These are phyloP conservation scores for Bursaphelenchus okinawaensis DNA, from an alignment of 2,888 invertebrate species.

Conservation along the genomic window DNA sequence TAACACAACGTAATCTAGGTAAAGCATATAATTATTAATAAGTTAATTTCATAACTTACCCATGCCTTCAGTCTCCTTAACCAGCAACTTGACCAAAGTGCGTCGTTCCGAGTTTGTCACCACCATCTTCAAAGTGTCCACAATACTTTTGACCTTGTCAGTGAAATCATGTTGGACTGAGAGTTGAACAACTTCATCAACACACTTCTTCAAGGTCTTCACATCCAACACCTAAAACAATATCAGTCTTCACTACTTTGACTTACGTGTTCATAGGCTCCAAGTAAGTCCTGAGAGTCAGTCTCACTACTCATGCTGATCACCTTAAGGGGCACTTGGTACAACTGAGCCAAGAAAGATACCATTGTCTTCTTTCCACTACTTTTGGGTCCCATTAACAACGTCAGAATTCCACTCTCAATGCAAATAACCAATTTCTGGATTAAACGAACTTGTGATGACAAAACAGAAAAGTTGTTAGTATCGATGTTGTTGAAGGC, in stretches of 20 bases:
- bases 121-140: not conserved
- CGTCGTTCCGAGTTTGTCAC: not conserved
- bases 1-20: too few relatives aligned
- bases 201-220: not conserved
- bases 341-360: constrained; percentile 71
- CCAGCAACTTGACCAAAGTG: not conserved
- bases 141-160: not conserved
- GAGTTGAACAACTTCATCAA: not conserved
- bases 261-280: constrained; percentile 88
- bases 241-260: not conserved
- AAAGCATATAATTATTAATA: too few relatives aligned
- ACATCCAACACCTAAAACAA: not conserved
- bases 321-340: constrained; percentile 70
- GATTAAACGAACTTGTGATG: constrained; percentile 63
- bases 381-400: constrained; percentile 67
- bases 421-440: constrained; percentile 79
- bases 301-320: constrained; percentile 81
- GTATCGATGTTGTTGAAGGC: too few relatives aligned
- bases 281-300: constrained; percentile 88
- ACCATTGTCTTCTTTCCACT: constrained; percentile 30
- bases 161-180: not conserved
- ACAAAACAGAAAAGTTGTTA: constrained; percentile 44
- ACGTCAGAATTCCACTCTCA: constrained; percentile 83
- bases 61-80: not conserved
- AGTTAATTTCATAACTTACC: not conserved